Conservation (phyloP, 2,113 vertebrate species). For the Ochotona curzoniae region DNA sequence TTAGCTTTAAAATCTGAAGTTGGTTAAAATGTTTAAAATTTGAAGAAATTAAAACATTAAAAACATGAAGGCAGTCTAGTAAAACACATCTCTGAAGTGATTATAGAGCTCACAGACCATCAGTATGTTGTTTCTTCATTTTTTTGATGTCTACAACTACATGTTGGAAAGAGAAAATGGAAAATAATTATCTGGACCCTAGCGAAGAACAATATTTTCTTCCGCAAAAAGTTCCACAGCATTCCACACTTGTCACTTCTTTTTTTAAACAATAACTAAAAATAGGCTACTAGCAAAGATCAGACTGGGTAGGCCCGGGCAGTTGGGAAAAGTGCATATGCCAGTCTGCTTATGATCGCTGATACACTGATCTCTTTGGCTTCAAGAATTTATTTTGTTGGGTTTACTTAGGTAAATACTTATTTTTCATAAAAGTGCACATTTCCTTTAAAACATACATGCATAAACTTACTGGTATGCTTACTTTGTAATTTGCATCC, state of each 20-base stretch:
- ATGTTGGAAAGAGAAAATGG: neutral
- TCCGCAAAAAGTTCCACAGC: neutral
- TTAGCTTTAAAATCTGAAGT: neutral
- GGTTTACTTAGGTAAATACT: neutral
- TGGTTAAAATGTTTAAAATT: neutral
- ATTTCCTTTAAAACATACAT: neutral
- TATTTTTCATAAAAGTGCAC: slow-evolving; percentile 55
- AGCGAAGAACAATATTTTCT: neutral
- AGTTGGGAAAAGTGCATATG: neutral
- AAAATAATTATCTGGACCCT: neutral
- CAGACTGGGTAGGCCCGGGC: neutral
- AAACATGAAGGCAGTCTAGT: neutral
- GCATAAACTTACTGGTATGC: neutral
- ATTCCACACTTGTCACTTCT: neutral
- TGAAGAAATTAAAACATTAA: neutral
- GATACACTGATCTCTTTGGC: neutral
- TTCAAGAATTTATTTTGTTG: neutral
- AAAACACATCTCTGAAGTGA: neutral
- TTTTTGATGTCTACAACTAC: neutral
- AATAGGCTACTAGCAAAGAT: neutral
- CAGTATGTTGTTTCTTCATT: neutral
- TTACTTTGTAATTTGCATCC: neutral
- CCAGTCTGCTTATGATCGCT: neutral
- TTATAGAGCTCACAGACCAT: neutral
- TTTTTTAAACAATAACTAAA: neutral